phyloP scores from a whole-genome alignment of 2,888 invertebrate genomes.

The Patella caerulea region DNA sequence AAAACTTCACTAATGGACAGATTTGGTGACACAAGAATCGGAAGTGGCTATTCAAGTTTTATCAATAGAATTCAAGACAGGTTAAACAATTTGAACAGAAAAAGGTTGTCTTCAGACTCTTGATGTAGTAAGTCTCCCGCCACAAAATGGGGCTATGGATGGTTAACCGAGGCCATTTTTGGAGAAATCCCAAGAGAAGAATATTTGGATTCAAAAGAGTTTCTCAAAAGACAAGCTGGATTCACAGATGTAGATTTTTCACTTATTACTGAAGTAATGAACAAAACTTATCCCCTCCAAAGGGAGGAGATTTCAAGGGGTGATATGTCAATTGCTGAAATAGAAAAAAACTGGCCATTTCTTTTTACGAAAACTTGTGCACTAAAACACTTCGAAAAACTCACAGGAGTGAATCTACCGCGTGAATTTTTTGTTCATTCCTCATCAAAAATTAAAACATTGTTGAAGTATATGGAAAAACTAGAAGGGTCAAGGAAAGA shows the following conservation, averaged over 20 bases:
- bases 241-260: not conserved
- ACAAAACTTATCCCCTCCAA: not conserved
- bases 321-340: not conserved
- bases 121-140: not conserved
- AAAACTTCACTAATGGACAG: not conserved
- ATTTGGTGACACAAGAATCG: not conserved
- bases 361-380: not conserved
- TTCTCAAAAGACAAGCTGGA: not conserved
- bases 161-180: not conserved
- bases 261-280: not conserved
- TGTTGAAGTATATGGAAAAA: not conserved
- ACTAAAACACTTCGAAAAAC: conserved; percentile 1
- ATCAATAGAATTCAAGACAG: conserved; percentile 4
- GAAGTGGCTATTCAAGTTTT: not conserved
- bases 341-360: conserved; percentile 4
- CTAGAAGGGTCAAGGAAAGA: not conserved
- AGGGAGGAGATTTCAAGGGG: not conserved
- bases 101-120: not conserved
- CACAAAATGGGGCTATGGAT: not conserved
- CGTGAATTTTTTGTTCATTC: not conserved
- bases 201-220: not conserved
- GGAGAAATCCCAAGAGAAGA: not conserved
- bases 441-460: not conserved
- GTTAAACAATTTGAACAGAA: not conserved
- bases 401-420: not conserved